Evolutionary conservation across 1,140 invertebrate species (phyloP).

Genomic region (Diachasma alloeum): DNA sequence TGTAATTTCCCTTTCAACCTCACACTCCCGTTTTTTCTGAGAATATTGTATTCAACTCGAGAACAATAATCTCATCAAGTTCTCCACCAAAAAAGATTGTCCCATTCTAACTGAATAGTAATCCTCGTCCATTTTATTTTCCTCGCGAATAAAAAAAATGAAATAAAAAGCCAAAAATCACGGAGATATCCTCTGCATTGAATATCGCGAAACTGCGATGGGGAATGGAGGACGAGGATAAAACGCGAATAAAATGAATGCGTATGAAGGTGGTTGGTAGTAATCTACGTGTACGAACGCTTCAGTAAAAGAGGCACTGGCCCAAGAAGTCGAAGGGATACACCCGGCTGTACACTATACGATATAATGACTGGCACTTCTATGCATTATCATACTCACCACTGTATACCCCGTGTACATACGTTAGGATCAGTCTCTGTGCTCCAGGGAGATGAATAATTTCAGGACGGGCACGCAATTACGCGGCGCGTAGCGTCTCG

Average conservation of each 20-base stretch:
- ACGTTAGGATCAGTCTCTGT: slow-evolving; percentile 9
- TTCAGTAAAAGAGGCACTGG: slow-evolving; percentile 11
- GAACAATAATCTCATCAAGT: too few species aligned
- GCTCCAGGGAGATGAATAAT: slow-evolving; percentile 60
- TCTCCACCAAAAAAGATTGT: too few species aligned
- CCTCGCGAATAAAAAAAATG: too few species aligned
- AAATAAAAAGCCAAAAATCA: too few species aligned
- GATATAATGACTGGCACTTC: slow-evolving; percentile 63
- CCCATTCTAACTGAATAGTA: too few species aligned
- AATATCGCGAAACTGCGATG: background rate
- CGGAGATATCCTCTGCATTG: background rate
- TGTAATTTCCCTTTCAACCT: too few species aligned
- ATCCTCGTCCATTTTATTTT: too few species aligned
- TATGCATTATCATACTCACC: slow-evolving; percentile 56
- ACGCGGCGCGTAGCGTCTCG: slow-evolving; percentile 61
- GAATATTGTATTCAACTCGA: too few species aligned
- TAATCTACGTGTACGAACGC: background rate
- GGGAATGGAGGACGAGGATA: background rate
- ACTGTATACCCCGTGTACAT: background rate
- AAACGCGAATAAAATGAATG: background rate
- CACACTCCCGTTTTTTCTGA: too few species aligned
- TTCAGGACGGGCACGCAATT: slow-evolving; percentile 64
- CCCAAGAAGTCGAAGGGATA: slow-evolving; percentile 1
- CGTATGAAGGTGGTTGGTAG: slow-evolving; percentile 7
- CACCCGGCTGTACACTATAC: slow-evolving; percentile 4